Percentiles rank a stretch among this genome's conserved stretches.
phyloP scores from a whole-genome alignment of 2,113 vertebrate species.

The Peromyscus polionotus region DNA sequence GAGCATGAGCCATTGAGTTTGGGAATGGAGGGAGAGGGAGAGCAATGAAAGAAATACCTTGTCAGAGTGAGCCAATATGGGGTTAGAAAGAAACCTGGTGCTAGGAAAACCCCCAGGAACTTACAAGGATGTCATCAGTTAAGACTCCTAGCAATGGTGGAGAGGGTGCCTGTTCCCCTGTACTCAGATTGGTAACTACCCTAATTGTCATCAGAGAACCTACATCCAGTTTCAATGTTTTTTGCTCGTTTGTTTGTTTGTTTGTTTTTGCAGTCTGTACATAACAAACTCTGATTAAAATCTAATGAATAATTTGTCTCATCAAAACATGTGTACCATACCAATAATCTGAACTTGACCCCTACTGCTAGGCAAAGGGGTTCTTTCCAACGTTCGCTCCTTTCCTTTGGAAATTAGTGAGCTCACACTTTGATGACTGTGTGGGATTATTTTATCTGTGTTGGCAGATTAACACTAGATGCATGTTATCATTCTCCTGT shows the following conservation, averaged over 20 bases:
- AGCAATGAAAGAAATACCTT: too few species aligned
- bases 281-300: slow-evolving; percentile 11
- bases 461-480: slow-evolving; percentile 45
- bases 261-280: neutral
- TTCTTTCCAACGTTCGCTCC: neutral
- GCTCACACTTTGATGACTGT: neutral
- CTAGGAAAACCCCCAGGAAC: too few species aligned
- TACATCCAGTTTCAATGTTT: slow-evolving; percentile 15
- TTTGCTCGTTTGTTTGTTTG: too few species aligned
- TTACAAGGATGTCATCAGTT: too few species aligned
- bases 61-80: too few species aligned
- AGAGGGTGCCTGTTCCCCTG: too few species aligned
- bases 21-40: too few species aligned
- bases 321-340: neutral
- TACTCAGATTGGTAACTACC: too few species aligned
- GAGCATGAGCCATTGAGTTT: too few species aligned
- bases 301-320: slow-evolving; percentile 45
- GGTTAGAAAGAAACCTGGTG: too few species aligned
- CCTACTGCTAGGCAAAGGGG: neutral
- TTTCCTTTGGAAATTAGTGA: slow-evolving; percentile 56
- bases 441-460: slow-evolving; percentile 49
- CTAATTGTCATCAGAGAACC: too few species aligned
- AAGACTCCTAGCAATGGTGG: too few species aligned
- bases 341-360: slow-evolving; percentile 23
- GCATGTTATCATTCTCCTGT: slow-evolving; percentile 3